Evolutionary conservation across 2,113 vertebrate species (phyloP), one percentile per base, ranked within the genome.

Genomic region (Elephas maximus): DNA sequence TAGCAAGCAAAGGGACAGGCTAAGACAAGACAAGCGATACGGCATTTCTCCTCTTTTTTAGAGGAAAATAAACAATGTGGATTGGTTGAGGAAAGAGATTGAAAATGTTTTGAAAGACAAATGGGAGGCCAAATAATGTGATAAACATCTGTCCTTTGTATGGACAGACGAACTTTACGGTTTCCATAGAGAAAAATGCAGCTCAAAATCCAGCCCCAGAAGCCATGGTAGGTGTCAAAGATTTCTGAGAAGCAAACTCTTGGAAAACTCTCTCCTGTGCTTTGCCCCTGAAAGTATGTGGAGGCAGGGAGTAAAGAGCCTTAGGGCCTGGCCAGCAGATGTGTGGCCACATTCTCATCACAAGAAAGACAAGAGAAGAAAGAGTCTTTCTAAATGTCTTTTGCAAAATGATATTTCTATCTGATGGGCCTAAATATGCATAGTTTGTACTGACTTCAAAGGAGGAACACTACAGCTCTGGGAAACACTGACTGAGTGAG

Each of bases 101-200:
- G 79, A 91, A 97, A 96, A 78, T 81, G 6, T 15, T 30, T 1
- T 87, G n/a, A 73, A 97, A 97, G 96, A 81, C 37, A 90, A 78
- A 81, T 60, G 83, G 65, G 73, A 86, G 26, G 12, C 41, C 80
- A 67, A 26, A 90, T 20, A 73, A 91, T 9, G 41, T 33, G 87
- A 90, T 18, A 53, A 91, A 91, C 21, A 7, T 10, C 9, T 2
- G 0, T 48, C 26, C 77, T 94, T 95, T 95, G 53, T 89, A 82
- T 15, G 53, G 24, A 44, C 65, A 90, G 26, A 85, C 37, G 79
- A 91, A 78, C 21, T 80, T 82, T 53, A 10, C 17, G 17, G 45
- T 69, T 85, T 86, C 78, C 77, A 45, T 1, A 6, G 5, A 44
- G 23, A 37, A 88, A 90, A 87, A 67, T 8, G 12, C 21, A 18